These are phyloP conservation scores for Bimastos eiseni DNA, from an alignment of 2,888 invertebrate genomes.

Conservation along the genomic window DNA sequence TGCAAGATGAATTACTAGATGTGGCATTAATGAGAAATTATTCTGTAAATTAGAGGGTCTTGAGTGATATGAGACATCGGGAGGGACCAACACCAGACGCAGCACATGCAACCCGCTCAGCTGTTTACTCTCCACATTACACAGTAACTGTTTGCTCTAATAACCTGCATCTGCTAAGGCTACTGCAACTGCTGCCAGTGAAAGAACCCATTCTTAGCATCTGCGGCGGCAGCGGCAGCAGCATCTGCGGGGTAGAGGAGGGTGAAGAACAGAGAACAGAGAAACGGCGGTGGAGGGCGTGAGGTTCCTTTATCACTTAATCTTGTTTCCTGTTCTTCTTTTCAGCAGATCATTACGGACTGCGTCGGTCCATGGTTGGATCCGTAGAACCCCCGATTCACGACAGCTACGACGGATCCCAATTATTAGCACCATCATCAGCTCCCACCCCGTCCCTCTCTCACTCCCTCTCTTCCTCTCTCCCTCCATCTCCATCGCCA, in stretches of 20 bases:
- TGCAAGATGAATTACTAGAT: slow-evolving; percentile 13
- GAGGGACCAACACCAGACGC: not conserved
- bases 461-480: not conserved
- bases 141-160: not conserved
- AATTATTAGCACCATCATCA: slow-evolving; percentile 5
- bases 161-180: not conserved
- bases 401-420: not conserved
- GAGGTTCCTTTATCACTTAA: not conserved
- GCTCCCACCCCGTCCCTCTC: not conserved
- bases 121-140: not conserved
- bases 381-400: not conserved
- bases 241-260: not conserved
- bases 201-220: not conserved
- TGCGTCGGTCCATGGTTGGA: not conserved
- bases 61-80: not conserved
- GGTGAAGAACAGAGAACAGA: not conserved
- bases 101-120: not conserved
- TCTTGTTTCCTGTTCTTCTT: not conserved
- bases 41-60: not conserved
- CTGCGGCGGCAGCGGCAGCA: not conserved
- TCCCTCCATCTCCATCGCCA: not conserved
- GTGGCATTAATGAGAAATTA: not conserved
- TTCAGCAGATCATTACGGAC: slow-evolving; percentile 6
- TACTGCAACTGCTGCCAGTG: not conserved
- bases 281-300: not conserved